A percentile compares a stretch with the other conserved stretches of the same genome.
Evolutionary conservation across 2,797 vertebrate genomes (phyloP).

Genomic region (Graptemys geographica): DNA sequence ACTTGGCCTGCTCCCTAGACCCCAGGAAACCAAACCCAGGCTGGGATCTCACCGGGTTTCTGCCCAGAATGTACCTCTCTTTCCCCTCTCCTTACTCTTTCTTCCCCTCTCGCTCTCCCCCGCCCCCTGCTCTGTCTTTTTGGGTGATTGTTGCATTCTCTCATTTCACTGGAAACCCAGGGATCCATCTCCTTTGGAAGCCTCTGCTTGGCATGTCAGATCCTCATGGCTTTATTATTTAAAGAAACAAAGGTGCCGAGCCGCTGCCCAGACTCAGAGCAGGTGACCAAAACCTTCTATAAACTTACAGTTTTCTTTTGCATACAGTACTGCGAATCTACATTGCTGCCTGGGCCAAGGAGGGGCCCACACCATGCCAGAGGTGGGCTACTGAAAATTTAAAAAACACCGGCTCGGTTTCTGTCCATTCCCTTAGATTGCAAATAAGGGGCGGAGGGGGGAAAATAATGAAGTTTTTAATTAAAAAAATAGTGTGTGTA

Average conservation of each 20-base stretch:
- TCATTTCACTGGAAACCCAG: not conserved
- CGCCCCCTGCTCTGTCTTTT: not conserved
- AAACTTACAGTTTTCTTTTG: slow-evolving; percentile 35
- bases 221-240: slow-evolving; percentile 49
- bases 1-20: not conserved
- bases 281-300: slow-evolving; percentile 63
- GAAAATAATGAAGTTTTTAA: slow-evolving; percentile 81
- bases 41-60: not conserved
- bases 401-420: slow-evolving; percentile 46
- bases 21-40: accelerated
- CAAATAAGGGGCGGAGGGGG: slow-evolving; percentile 60
- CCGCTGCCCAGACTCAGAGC: slow-evolving; percentile 41
- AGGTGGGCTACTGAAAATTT: slow-evolving; percentile 39
- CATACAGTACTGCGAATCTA: slow-evolving; percentile 16
- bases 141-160: accelerated
- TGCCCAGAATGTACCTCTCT: not conserved
- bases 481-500: slow-evolving; percentile 72
- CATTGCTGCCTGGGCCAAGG: slow-evolving; percentile 7
- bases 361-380: slow-evolving; percentile 26
- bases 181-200: slow-evolving; percentile 5
- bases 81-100: slow-evolving; percentile 52
- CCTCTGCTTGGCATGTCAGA: slow-evolving; percentile 4
- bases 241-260: slow-evolving; percentile 53
- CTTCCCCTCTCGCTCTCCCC: not conserved
- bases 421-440: slow-evolving; percentile 66